Conservation (phyloP, 2,888 invertebrate genomes). For the Eumerus sabulonum region DNA sequence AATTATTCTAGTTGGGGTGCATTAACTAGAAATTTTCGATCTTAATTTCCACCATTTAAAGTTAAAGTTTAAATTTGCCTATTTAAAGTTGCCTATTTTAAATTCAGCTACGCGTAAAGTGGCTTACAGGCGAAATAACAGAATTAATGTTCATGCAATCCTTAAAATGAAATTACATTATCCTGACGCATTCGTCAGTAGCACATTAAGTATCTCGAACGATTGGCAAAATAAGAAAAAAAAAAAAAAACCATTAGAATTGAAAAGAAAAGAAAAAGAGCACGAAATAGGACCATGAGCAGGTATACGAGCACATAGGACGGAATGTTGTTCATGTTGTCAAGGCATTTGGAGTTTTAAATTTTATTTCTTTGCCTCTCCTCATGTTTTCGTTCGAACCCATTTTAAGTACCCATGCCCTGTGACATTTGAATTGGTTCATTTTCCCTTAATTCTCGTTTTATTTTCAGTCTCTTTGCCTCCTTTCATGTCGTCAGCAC, state of each 20-base stretch:
- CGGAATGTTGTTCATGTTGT: conserved; percentile 37
- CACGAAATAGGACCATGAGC: background rate
- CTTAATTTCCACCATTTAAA: too few relatives aligned
- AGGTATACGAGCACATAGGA: conserved; percentile 12
- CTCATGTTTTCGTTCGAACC: conserved; percentile 24
- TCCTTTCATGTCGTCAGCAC: background rate
- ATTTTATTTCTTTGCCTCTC: conserved; percentile 28
- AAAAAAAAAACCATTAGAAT: conserved; percentile 14
- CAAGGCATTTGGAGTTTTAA: conserved; percentile 46
- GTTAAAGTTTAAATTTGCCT: too few relatives aligned
- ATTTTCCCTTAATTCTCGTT: too few relatives aligned
- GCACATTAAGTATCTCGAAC: too few relatives aligned
- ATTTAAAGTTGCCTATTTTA: too few relatives aligned
- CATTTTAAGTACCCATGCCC: conserved; percentile 8
- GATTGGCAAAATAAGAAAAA: too few relatives aligned
- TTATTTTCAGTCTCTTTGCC: conserved; percentile 8
- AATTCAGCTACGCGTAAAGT: too few relatives aligned
- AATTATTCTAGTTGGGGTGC: too few relatives aligned
- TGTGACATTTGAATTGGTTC: too few relatives aligned
- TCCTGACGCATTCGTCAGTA: conserved; percentile 49
- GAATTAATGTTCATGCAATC: conserved; percentile 36
- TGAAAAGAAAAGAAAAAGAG: conserved; percentile 1
- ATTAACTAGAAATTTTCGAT: too few relatives aligned
- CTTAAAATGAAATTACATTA: conserved; percentile 53
- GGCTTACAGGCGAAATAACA: too few relatives aligned